Evolutionary conservation across 2,113 vertebrate species (phyloP).

Genomic region (Ahaetulla prasina): DNA sequence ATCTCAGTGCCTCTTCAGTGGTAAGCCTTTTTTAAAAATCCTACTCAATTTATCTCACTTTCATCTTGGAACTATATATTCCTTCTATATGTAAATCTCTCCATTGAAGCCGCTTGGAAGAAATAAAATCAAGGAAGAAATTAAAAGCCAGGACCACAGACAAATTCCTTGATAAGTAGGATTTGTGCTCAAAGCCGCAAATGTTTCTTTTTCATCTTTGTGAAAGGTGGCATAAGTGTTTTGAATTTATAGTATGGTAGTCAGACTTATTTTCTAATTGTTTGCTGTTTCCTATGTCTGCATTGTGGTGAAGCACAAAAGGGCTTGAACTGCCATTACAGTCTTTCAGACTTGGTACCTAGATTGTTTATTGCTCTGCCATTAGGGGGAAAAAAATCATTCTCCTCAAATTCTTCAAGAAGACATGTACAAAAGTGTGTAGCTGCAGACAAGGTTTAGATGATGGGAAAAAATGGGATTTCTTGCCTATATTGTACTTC

Average conservation of each 20-base stretch:
- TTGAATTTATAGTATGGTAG: not conserved
- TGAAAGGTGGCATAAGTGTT: not conserved
- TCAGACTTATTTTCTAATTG: not conserved
- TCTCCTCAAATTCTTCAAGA: not conserved
- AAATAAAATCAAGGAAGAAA: not conserved
- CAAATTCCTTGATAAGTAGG: not conserved
- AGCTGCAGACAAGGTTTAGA: not conserved
- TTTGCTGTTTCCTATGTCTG: too few species aligned
- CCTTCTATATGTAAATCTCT: not conserved
- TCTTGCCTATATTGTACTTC: not conserved
- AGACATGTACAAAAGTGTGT: not conserved
- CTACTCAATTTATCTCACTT: not conserved
- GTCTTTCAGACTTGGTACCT: not conserved
- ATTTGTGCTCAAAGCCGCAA: not conserved
- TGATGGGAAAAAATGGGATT: not conserved
- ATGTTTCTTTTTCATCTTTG: not conserved
- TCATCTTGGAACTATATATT: not conserved
- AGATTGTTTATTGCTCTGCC: not conserved
- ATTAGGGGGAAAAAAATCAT: not conserved
- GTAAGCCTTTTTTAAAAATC: constrained; percentile 57
- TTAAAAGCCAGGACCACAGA: not conserved
- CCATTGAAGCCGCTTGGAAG: not conserved
- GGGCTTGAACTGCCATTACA: not conserved
- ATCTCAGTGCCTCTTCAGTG: constrained; percentile 71
- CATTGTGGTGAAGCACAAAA: not conserved